These are phyloP conservation scores for Heterochromis multidens DNA, from an alignment of 2,113 vertebrate genomes.

Conservation along the genomic window DNA sequence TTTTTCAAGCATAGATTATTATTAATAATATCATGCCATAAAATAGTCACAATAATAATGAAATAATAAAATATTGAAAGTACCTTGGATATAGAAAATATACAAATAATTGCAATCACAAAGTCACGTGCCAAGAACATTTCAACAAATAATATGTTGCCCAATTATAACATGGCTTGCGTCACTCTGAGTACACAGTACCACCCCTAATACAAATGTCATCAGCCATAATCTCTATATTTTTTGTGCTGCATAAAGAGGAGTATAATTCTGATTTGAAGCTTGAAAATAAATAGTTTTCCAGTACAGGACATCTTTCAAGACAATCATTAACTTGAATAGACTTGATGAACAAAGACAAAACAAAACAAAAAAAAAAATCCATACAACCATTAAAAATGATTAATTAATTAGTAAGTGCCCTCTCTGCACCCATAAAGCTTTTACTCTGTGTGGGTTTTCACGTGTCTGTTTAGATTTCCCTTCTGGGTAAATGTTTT, in stretches of 20 bases:
- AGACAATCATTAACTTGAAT: not conserved
- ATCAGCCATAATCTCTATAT: not conserved
- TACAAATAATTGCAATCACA: not conserved
- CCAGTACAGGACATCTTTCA: not conserved
- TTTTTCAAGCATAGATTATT: not conserved
- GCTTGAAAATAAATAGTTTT: no score
- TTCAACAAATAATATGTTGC: not conserved
- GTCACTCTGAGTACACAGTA: not conserved
- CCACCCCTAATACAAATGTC: not conserved
- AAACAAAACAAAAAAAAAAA: not conserved
- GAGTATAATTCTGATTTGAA: no score
- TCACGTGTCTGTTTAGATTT: not conserved
- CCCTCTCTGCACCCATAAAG: not conserved
- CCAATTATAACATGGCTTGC: not conserved
- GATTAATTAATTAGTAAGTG: not conserved
- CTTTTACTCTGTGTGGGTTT: not conserved
- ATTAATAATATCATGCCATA: not conserved
- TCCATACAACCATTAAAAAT: not conserved
- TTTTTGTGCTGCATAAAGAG: not conserved
- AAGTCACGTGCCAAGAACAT: no score
- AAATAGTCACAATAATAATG: not conserved
- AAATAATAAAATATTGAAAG: no score
- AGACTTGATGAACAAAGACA: not conserved
- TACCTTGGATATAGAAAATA: not conserved
- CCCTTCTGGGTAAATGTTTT: not conserved